These are phyloP conservation scores for Sialis fuliginosa DNA, from an alignment of 2,888 invertebrate genomes.

Conservation along the genomic window DNA sequence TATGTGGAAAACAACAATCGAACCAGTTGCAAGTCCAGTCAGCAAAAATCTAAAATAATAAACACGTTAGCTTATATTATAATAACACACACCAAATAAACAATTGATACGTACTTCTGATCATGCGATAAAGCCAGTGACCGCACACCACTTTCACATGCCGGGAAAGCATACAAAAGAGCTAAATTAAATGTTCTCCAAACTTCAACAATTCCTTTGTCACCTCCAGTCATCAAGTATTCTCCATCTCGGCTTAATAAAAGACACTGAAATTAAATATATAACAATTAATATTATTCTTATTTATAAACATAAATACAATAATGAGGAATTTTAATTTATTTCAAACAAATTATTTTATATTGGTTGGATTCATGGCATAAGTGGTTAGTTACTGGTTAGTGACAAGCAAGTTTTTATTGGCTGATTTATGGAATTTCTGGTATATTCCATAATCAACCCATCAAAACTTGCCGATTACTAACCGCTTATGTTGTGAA, in stretches of 20 bases:
- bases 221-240: slow-evolving; percentile 94
- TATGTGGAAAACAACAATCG: slow-evolving; percentile 97
- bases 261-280: slow-evolving; percentile 47
- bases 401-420: too few relatives aligned
- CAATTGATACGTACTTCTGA: slow-evolving; percentile 65
- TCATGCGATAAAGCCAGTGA: slow-evolving; percentile 94
- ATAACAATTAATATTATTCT: too few relatives aligned
- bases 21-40: slow-evolving; percentile 93
- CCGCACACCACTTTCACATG: slow-evolving; percentile 86
- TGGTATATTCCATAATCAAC: too few relatives aligned
- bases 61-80: not conserved
- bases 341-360: not conserved
- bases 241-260: slow-evolving; percentile 94
- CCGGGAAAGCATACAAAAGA: slow-evolving; percentile 93
- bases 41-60: slow-evolving; percentile 60
- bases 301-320: too few relatives aligned
- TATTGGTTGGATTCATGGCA: not conserved
- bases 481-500: too few relatives aligned
- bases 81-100: not conserved
- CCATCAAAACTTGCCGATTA: too few relatives aligned
- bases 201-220: slow-evolving; percentile 93
- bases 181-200: slow-evolving; percentile 96
- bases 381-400: too few relatives aligned
- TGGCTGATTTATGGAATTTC: too few relatives aligned
- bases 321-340: too few relatives aligned